Evolutionary conservation across 2,888 invertebrate genomes (phyloP), one percentile per base, ranked within the genome.

Genomic region (Mechanitis mazaeus): DNA sequence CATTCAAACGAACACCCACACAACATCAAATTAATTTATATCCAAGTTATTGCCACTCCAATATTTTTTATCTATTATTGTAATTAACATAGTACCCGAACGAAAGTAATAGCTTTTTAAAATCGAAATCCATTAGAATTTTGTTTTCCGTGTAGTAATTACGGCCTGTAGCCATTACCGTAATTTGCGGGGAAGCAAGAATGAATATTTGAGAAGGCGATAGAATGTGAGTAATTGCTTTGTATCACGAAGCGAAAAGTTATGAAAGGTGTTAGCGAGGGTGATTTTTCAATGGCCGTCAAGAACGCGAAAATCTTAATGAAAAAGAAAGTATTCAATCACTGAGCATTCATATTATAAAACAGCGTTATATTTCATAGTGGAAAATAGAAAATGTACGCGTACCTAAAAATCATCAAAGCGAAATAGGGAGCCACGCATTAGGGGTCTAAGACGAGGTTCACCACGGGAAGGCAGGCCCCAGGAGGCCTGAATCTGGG

Each of bases 211-310:
- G 88, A 89, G 81, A 85, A 85, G 85, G 87, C 90, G 85, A 88
- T 89, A 86, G 86, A 85, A 84, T 79, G 75, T 89, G 90, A 90
- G 82, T 90, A 87, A 90, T 90, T 83, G 90, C 83, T 71, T 78
- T 75, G 87, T 86, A 89, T 88, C 90, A 90, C 90, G 90, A 89
- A 89, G 87, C 87, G 87, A 89, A 89, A 90, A 87, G 89, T 89
- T 89, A 89, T 89, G 88, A 89, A 89, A 89, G 87, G 87, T 87
- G 84, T 83, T 70, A 81, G 85, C 83, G 79, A 73, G 75, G 81
- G 84, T 72, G 81, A 89, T 89, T 87, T 85, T 85, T 88, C 87
- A 89, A 78, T 81, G 79, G 76, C 78, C 73, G 74, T 75, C 77
- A 76, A 75, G 77, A 82, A 83, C 76, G 79, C 79, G 79, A 83